phyloP scores from a whole-genome alignment of 1,140 invertebrate genomes.

The Trachymyrmex septentrionalis region DNA sequence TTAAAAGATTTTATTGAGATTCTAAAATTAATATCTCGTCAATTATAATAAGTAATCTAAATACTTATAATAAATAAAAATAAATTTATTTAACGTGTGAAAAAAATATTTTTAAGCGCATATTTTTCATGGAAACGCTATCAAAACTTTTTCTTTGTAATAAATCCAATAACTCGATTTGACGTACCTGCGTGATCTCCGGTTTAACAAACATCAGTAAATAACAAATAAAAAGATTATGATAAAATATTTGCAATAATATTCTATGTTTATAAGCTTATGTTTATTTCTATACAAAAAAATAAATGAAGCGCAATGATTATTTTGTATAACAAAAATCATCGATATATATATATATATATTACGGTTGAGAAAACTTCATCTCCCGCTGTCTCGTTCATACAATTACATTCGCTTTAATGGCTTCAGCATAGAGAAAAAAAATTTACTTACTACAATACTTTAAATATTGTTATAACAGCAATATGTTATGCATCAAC shows the following conservation, averaged over 20 bases:
- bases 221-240: constrained; percentile 20
- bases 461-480: not conserved
- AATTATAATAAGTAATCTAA: not conserved
- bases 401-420: constrained; percentile 6
- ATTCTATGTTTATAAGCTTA: not conserved
- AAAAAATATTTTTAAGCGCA: not conserved
- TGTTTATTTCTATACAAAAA: not conserved
- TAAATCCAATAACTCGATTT: constrained; percentile 10
- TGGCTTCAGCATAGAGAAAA: not conserved
- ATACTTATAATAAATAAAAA: not conserved
- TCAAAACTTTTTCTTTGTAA: constrained; percentile 2
- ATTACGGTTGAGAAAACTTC: not conserved
- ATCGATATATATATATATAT: not conserved
- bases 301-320: not conserved
- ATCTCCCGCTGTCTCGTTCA: not conserved
- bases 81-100: not conserved
- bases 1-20: not conserved
- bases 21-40: not conserved
- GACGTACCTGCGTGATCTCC: not conserved
- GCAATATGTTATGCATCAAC: not conserved
- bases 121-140: not conserved
- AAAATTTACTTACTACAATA: constrained; percentile 34
- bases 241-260: constrained; percentile 18
- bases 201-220: not conserved
- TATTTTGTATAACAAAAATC: not conserved